A percentile compares a stretch with the other conserved stretches of the same genome.
Evolutionary conservation across 2,888 invertebrate species (phyloP).

Genomic region (Napeogenes inachia): DNA sequence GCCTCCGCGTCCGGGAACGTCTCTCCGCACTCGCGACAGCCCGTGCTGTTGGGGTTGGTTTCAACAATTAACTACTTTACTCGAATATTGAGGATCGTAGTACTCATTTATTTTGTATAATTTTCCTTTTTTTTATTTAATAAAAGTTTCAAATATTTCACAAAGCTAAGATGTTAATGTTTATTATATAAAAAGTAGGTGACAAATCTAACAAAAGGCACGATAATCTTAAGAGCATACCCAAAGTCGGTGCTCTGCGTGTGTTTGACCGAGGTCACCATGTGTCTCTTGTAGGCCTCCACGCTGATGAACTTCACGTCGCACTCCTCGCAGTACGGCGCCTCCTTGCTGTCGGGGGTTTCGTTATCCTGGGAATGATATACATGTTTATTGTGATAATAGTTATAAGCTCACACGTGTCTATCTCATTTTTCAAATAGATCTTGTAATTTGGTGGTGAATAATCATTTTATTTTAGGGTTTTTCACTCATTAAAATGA

Average conservation of each 20-base stretch:
- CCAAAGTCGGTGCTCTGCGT: constrained; percentile 46
- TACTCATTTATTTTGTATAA: too few species aligned
- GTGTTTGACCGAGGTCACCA: constrained; percentile 63
- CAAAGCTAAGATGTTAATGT: too few species aligned
- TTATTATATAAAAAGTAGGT: too few species aligned
- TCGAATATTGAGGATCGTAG: too few species aligned
- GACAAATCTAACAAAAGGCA: too few species aligned
- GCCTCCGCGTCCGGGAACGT: constrained; percentile 51
- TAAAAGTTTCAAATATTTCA: not conserved
- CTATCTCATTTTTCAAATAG: too few species aligned
- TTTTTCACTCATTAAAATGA: too few species aligned
- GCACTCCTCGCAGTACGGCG: constrained; percentile 59
- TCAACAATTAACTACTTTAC: not conserved
- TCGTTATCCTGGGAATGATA: constrained; percentile 34
- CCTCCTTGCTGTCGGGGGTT: constrained; percentile 34
- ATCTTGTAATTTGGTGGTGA: too few species aligned
- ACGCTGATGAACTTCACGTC: constrained; percentile 59
- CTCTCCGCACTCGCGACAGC: constrained; percentile 62
- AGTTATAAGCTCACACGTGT: not conserved
- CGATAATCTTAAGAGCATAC: constrained; percentile 30
- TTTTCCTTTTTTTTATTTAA: not conserved
- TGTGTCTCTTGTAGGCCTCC: constrained; percentile 64
- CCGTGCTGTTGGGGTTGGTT: constrained; percentile 40
- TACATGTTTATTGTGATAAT: not conserved
- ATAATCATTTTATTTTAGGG: too few species aligned